Base-by-base conservation (phyloP, 2,888 invertebrate genomes). In the Caenorhabditis panamensis region DNA sequence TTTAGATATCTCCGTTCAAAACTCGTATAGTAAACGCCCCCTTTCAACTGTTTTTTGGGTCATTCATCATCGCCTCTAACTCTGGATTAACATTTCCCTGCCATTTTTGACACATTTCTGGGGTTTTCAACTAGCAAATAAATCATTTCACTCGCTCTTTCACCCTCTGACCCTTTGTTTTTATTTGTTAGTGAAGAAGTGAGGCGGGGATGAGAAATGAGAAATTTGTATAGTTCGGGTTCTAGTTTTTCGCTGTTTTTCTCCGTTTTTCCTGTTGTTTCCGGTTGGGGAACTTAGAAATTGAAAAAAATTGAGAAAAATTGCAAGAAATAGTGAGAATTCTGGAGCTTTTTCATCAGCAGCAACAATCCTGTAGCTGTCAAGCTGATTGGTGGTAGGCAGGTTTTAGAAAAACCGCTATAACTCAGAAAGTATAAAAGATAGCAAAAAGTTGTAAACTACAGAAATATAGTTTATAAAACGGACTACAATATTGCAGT, bases 161-260 rank as follows among this genome's bases (percentile, higher is more conserved):
- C 41, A 3, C 16, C 41, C 3, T 3, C 11, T 13, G 41, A 5
- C 41, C 41, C 41, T 16, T 54, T 26, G 54, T 28, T 28, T 28
- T 54, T 54, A 54, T 54, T 54, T 54, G 28, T 54, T 54, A 54
- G 54, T 54, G 54, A 16, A 26, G 26, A 3, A 20, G 54, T 5
- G 28, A 1, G 28, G n/a, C 6, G 26, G 9, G 47, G 2, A 47
- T 47, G 47, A 20, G 18, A 47, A 18, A 47, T 47, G 47, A 47
- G 13, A 41, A 16, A 16, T 41, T 5, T 13, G 41, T 11, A 16
- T 41, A 47, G 18, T 47, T 47, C 18, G 47, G n/a, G n/a, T n/a
- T 47, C n/a, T 47, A 47, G 47, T 47, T 47, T 47, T 47, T 20
- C n/a, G 31, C 31, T 31, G 9, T 31, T 31, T 18, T 31, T 31